A percentile compares a stretch with the other conserved stretches of the same genome.
These are phyloP conservation scores for Pseudopipra pipra DNA, from an alignment of 2,113 vertebrate genomes.

Conservation along the genomic window DNA sequence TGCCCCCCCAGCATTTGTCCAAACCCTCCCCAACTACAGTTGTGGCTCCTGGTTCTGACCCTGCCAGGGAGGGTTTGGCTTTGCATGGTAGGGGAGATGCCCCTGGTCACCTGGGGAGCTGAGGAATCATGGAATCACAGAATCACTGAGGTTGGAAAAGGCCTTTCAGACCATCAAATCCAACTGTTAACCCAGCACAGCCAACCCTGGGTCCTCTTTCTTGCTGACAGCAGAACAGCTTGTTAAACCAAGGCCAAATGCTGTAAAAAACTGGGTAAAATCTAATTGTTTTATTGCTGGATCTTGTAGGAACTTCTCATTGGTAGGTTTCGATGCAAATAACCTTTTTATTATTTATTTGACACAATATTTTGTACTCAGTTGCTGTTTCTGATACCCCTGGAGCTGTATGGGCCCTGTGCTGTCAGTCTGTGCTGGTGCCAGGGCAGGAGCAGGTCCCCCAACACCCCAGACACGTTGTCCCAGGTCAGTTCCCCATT, in stretches of 20 bases:
- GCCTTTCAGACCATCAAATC: neutral
- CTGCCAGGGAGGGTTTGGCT: neutral
- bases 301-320: too few species aligned
- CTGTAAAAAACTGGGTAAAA: neutral
- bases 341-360: too few species aligned
- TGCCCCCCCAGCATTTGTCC: neutral
- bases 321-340: neutral
- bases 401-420: fast-evolving
- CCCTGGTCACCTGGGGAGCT: neutral
- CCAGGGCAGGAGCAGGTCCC: neutral
- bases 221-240: neutral
- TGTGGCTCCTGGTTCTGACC: fast-evolving
- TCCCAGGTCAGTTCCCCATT: neutral
- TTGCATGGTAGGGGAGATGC: fast-evolving
- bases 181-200: neutral
- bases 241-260: too few species aligned
- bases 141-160: neutral
- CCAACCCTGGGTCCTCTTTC: too few species aligned
- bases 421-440: fast-evolving
- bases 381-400: neutral
- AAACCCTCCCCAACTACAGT: fast-evolving
- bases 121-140: fast-evolving
- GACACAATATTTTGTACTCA: neutral
- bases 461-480: fast-evolving
- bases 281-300: neutral